A percentile compares a stretch with the other conserved stretches of the same genome.
Evolutionary conservation across 2,113 vertebrate genomes (phyloP).

Genomic region (Vulpes ferrilata): DNA sequence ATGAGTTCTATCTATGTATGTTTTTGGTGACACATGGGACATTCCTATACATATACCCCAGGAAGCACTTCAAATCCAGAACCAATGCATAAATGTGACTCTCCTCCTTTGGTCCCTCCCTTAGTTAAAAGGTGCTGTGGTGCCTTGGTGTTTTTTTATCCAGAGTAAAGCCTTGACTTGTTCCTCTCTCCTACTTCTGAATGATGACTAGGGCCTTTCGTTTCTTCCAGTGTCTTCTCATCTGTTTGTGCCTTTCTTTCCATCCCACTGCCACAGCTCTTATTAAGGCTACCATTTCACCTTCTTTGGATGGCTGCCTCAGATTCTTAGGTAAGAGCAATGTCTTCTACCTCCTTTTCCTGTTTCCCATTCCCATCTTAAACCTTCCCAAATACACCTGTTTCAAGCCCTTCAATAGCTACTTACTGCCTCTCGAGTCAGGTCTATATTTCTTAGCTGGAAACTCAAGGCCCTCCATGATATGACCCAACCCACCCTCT

Average conservation of each 20-base stretch:
- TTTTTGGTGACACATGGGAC: background rate
- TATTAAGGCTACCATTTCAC: background rate
- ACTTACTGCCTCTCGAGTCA: background rate
- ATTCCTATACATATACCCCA: background rate
- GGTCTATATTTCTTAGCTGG: background rate
- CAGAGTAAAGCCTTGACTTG: background rate
- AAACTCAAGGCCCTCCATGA: background rate
- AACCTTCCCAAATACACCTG: background rate
- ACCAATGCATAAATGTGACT: background rate
- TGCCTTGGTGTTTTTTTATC: background rate
- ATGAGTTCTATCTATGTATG: background rate
- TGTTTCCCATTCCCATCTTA: conserved; percentile 5
- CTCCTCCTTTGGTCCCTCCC: background rate
- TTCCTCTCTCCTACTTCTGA: conserved; percentile 1
- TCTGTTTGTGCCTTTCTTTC: conserved; percentile 20
- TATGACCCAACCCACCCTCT: background rate
- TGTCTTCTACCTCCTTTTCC: conserved; percentile 25
- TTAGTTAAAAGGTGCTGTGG: background rate
- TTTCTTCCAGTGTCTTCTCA: conserved; percentile 28
- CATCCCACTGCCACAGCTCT: background rate
- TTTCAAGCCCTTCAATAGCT: conserved; percentile 31
- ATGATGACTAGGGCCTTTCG: conserved; percentile 6
- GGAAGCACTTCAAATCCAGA: conserved; percentile 35
- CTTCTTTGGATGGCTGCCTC: background rate
- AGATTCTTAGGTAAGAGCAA: conserved; percentile 6